Conservation (phyloP, 2,113 vertebrate genomes). For the Alligator mississippiensis region DNA sequence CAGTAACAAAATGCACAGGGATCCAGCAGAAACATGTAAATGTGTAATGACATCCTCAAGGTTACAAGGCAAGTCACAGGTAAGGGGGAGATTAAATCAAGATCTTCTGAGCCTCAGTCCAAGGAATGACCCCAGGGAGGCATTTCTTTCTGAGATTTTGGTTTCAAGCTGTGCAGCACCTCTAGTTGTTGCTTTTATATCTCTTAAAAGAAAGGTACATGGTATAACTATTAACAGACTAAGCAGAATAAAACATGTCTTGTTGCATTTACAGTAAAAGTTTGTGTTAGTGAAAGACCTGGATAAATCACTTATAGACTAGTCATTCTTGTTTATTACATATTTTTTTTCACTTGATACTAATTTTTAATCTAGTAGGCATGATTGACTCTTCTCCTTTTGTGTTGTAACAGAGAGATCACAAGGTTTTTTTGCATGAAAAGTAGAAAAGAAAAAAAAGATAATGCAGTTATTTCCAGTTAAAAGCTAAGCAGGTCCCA, state of each 20-base stretch:
- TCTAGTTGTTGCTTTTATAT: background rate
- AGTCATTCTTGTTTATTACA: accelerated
- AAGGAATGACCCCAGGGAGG: background rate
- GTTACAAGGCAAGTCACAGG: background rate
- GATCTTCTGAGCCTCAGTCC: no score
- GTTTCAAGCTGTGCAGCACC: background rate
- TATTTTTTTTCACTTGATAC: background rate
- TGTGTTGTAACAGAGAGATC: background rate
- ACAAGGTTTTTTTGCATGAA: accelerated
- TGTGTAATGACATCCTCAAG: background rate
- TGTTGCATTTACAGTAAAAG: background rate
- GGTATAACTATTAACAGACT: accelerated
- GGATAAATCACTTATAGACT: accelerated
- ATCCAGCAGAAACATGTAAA: background rate
- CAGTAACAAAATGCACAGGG: background rate
- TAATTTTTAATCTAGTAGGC: conserved; percentile 4
- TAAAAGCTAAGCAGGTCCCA: conserved; percentile 34
- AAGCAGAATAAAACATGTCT: background rate
- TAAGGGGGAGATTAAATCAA: background rate
- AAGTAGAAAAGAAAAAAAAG: background rate
- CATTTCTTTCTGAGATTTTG: background rate
- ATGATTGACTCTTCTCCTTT: background rate
- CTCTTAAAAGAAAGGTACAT: background rate
- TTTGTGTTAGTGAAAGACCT: background rate
- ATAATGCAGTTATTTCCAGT: conserved; percentile 16